Conservation (phyloP, 2,888 invertebrate species). For the Amphipoea oculea region DNA sequence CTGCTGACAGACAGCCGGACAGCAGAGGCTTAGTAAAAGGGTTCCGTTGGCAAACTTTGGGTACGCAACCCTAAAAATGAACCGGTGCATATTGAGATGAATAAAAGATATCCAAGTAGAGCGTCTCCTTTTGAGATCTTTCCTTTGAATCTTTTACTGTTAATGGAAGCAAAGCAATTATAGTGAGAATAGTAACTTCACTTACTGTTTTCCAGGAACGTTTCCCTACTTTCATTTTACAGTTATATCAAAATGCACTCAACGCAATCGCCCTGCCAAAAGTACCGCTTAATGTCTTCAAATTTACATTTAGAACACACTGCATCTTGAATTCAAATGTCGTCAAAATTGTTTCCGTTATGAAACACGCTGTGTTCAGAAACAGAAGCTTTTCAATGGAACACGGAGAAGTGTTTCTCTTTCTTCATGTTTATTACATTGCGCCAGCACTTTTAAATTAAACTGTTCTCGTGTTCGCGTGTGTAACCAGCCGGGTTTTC, state of each 20-base stretch:
- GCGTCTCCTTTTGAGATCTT: conserved; percentile 27
- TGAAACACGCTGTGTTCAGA: conserved; percentile 35
- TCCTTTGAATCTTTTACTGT: conserved; percentile 27
- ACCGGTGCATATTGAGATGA: conserved; percentile 34
- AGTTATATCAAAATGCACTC: conserved; percentile 65
- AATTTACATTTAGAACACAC: conserved; percentile 79
- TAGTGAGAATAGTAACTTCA: conserved; percentile 22
- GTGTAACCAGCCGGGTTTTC: background rate
- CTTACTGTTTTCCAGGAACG: conserved; percentile 18
- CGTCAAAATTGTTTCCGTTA: conserved; percentile 63
- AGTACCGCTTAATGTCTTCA: conserved; percentile 66
- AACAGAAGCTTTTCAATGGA: conserved; percentile 47
- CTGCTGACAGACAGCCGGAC: background rate
- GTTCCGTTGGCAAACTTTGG: background rate
- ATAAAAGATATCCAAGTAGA: conserved; percentile 46
- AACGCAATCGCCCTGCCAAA: conserved; percentile 52
- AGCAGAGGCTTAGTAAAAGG: background rate
- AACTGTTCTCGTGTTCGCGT: conserved; percentile 2
- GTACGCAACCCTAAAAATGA: background rate
- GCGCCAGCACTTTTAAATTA: conserved; percentile 12
- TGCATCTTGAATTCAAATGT: conserved; percentile 70
- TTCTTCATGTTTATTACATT: conserved; percentile 30
- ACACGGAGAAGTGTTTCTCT: conserved; percentile 23
- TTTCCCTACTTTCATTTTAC: conserved; percentile 59
- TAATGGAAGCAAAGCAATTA: conserved; percentile 47